Evolutionary conservation across 1,140 invertebrate genomes (phyloP).

Genomic region (Caenorhabditis latens): DNA sequence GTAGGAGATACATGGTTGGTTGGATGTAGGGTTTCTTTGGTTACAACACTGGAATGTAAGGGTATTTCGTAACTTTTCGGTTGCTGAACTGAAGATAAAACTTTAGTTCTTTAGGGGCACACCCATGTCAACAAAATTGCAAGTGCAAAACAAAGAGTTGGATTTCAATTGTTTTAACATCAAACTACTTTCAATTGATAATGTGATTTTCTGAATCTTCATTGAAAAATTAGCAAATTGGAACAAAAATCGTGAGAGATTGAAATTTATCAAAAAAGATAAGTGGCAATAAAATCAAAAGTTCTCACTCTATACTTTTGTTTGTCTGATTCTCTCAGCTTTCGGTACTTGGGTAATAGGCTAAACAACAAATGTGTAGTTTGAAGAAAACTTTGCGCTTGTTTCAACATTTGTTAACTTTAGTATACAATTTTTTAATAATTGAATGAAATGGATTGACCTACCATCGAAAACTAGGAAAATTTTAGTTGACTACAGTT

Average conservation of each 20-base stretch:
- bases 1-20: slow-evolving; percentile 41
- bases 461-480: too few species aligned
- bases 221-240: too few species aligned
- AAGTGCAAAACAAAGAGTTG: not conserved
- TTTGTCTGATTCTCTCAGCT: slow-evolving; percentile 1
- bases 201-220: not conserved
- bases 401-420: too few species aligned
- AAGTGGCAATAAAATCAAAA: not conserved
- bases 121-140: slow-evolving; percentile 3
- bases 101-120: not conserved
- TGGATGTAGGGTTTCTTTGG: not conserved
- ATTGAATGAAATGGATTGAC: too few species aligned
- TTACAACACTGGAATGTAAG: slow-evolving; percentile 19
- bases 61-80: not conserved
- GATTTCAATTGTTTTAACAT: not conserved
- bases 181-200: not conserved
- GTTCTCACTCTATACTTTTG: slow-evolving; percentile 1
- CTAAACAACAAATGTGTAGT: not conserved
- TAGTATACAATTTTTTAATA: too few species aligned
- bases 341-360: not conserved
- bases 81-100: not conserved
- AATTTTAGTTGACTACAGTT: not conserved
- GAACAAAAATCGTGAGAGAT: too few species aligned
- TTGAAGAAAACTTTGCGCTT: not conserved
- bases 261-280: not conserved